Evolutionary conservation across 2,888 invertebrate genomes (phyloP), one percentile per base, ranked within the genome.

Genomic region (Cryptocephalus moraei): DNA sequence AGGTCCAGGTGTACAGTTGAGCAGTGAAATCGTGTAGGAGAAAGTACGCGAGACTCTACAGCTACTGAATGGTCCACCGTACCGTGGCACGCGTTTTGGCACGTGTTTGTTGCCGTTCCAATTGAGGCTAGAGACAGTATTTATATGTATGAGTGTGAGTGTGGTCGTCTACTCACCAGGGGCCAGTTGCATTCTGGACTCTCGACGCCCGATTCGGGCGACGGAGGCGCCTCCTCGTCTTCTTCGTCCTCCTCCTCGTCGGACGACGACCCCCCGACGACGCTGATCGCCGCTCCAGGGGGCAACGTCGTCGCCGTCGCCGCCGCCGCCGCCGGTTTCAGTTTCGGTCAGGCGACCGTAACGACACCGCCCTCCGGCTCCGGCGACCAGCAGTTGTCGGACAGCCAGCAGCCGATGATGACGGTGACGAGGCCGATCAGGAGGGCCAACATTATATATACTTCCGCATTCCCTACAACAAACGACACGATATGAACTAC

Each of bases 381-480:
- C 56, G 84, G 83, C 46, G 84, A 83, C 84, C 84, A 84, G 69
- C 84, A 84, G 73, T 84, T 84, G 77, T 84, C 84, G 34, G 82
- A 82, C 48, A 84, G 73, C 84, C 84, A 84, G 71, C 84, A 84
- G 58, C 84, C 84, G 59, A 84, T 81, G 58, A 84, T 82, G 49
- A 84, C 83, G 10, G 84, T 84, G 61, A 83, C 77, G 63, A 83
- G 76, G 43, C 84, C 84, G 66, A 84, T 84, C 61, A 83, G 73
- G 54, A 84, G 73, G 36, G 84, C 84, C 62, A 84, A 68, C 68
- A 84, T 81, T 71, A 84, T 84, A 73, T 84, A 84, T 58, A 83
- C 80, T 69, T 84, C 83, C 40, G 84, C 84, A 72, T 84, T 83
- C 50, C 84, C 84, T 58, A 39, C 13, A 52, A 58, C 44, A 52